These are phyloP conservation scores for Lutjanus campechanus DNA, from an alignment of 2,797 vertebrate species.

Conservation along the genomic window DNA sequence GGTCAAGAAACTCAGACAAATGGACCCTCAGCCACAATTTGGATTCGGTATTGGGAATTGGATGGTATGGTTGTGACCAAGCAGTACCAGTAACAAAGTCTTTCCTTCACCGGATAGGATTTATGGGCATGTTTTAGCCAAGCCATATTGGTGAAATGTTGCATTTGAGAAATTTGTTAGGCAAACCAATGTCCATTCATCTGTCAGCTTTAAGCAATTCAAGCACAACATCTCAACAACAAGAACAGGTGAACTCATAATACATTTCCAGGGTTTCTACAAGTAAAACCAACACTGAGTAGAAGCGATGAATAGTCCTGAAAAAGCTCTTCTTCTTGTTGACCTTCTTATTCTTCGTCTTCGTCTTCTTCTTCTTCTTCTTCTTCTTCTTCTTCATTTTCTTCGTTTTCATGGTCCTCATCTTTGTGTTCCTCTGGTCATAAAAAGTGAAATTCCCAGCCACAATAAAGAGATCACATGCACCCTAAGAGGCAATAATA, in stretches of 20 bases:
- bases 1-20: too few species aligned
- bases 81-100: background rate
- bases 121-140: background rate
- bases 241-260: background rate
- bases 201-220: background rate
- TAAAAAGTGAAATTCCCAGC: background rate
- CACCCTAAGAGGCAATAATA: background rate
- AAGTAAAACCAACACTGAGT: background rate
- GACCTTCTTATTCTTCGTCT: too few species aligned
- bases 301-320: background rate
- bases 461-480: background rate
- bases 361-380: too few species aligned
- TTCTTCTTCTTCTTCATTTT: too few species aligned
- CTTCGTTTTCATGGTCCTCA: too few species aligned
- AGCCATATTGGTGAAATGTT: slow-evolving; percentile 3
- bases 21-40: background rate
- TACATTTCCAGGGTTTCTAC: background rate
- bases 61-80: background rate
- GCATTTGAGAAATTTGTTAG: background rate
- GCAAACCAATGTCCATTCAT: background rate
- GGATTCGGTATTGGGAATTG: background rate
- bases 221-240: background rate
- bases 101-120: background rate
- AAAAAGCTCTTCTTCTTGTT: rapidly evolving
- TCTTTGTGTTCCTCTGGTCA: background rate